Percentiles rank a stretch among this genome's conserved stretches.
phyloP scores from a whole-genome alignment of 2,888 invertebrate genomes.

The Lissocephala sabroskyi region DNA sequence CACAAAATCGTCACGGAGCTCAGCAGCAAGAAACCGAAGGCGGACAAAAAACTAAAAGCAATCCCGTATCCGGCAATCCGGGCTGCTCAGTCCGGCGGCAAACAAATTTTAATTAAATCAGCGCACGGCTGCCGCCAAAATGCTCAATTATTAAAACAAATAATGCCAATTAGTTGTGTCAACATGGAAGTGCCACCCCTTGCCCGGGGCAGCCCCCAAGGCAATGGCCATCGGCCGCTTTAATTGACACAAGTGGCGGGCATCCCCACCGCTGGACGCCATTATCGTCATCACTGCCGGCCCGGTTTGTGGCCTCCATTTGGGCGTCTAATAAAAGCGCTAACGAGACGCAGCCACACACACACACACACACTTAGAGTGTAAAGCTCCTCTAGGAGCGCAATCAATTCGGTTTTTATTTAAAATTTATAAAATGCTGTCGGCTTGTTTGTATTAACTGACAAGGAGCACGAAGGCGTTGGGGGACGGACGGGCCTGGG shows the following conservation, averaged over 20 bases:
- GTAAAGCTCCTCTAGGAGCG: constrained; percentile 45
- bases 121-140: constrained; percentile 47
- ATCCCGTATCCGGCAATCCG: too few species aligned
- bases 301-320: constrained; percentile 35
- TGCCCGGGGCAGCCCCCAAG: constrained; percentile 20
- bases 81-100: constrained; percentile 1
- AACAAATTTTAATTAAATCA: constrained; percentile 63
- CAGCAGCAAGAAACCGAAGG: neutral
- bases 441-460: constrained; percentile 16
- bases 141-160: constrained; percentile 70
- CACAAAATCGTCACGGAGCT: constrained; percentile 25
- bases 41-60: neutral
- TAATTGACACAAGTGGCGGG: constrained; percentile 46
- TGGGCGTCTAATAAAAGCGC: constrained; percentile 57
- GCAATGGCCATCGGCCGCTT: constrained; percentile 33
- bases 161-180: constrained; percentile 71
- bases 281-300: constrained; percentile 18
- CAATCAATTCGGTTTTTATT: constrained; percentile 47
- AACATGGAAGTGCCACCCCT: constrained; percentile 38
- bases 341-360: constrained; percentile 46
- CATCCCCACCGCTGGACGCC: constrained; percentile 25
- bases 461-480: neutral
- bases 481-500: neutral
- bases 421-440: constrained; percentile 28
- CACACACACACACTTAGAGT: constrained; percentile 14